A percentile compares a stretch with the other conserved stretches of the same genome.
Conservation (phyloP, 1,140 invertebrate genomes). For the Gonatopus flavifemur region DNA sequence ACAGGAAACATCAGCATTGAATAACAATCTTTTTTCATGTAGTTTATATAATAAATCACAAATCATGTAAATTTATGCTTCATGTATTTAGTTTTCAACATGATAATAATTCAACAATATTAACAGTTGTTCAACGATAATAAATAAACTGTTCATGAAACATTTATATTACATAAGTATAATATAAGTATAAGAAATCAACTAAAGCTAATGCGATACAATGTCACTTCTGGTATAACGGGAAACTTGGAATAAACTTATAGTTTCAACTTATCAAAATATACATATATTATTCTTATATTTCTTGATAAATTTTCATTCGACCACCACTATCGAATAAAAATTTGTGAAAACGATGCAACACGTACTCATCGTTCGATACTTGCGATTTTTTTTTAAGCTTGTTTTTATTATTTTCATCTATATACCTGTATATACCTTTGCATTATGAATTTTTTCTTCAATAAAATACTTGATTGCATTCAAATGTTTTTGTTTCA, state of each 20-base stretch:
- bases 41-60: conserved; percentile 5
- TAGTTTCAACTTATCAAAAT: conserved; percentile 40
- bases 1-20: too few relatives aligned
- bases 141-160: conserved; percentile 41
- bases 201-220: conserved; percentile 44
- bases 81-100: conserved; percentile 41
- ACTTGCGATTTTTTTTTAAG: conserved; percentile 43
- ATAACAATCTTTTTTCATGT: conserved; percentile 14
- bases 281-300: conserved; percentile 40
- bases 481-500: too few relatives aligned
- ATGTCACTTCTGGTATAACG: conserved; percentile 58
- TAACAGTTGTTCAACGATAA: conserved; percentile 34
- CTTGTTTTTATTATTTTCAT: conserved; percentile 25
- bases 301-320: conserved; percentile 48
- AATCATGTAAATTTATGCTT: conserved; percentile 33
- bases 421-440: neutral
- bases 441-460: neutral
- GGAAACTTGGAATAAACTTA: too few relatives aligned
- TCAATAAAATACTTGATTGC: neutral
- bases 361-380: conserved; percentile 29
- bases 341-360: conserved; percentile 42
- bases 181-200: conserved; percentile 42
- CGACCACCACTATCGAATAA: conserved; percentile 56
- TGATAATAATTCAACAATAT: conserved; percentile 48
- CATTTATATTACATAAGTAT: conserved; percentile 30